These are phyloP conservation scores for Remorina albescens DNA, from an alignment of 2,797 vertebrate species.

Conservation along the genomic window DNA sequence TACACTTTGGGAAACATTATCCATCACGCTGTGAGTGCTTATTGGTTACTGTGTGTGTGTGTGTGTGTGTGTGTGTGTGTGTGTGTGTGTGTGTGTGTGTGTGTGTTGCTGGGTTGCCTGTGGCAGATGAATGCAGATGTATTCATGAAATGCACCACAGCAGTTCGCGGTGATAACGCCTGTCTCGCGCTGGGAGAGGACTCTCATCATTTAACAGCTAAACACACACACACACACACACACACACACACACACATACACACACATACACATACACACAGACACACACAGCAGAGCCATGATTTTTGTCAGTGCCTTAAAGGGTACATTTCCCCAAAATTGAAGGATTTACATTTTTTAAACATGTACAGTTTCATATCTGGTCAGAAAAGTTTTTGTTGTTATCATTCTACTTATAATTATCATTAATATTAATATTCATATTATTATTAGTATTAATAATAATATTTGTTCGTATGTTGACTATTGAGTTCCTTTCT, in stretches of 20 bases:
- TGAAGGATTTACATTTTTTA: background rate
- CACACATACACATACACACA: slow-evolving; percentile 23
- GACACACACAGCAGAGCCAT: background rate
- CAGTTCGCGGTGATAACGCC: slow-evolving; percentile 46
- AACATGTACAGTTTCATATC: too few species aligned
- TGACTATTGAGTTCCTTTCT: too few species aligned
- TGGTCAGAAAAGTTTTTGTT: too few species aligned
- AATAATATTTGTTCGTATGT: too few species aligned
- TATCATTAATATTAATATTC: too few species aligned
- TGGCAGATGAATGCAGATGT: slow-evolving; percentile 61
- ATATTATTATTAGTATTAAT: too few species aligned
- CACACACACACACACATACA: slow-evolving; percentile 30
- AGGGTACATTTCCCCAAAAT: background rate
- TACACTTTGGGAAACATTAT: slow-evolving; percentile 51
- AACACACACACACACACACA: slow-evolving; percentile 26
- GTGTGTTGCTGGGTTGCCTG: slow-evolving; percentile 7
- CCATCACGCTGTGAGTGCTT: slow-evolving; percentile 36
- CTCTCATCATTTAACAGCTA: slow-evolving; percentile 35
- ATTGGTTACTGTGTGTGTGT: slow-evolving; percentile 16
- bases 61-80: background rate
- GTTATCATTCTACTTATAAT: too few species aligned
- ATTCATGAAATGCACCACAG: slow-evolving; percentile 55
- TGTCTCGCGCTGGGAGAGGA: background rate
- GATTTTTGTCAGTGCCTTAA: background rate
- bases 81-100: slow-evolving; percentile 1